Conservation (phyloP, 2,888 invertebrate genomes). For the Mycalesis mineus region DNA sequence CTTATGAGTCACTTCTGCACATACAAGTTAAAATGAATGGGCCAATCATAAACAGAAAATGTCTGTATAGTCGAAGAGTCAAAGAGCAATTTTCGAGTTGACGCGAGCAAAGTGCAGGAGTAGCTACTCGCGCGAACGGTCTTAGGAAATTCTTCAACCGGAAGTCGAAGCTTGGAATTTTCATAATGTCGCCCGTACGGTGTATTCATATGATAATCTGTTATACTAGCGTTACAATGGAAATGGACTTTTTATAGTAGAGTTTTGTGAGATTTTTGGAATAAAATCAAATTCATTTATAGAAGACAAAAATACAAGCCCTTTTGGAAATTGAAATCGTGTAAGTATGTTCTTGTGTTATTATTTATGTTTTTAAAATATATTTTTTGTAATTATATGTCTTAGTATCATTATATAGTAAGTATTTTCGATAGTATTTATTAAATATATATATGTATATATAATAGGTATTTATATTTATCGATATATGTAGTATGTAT, state of each 20-base stretch:
- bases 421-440: no score
- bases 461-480: no score
- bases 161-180: constrained; percentile 67
- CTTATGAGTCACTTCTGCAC: no score
- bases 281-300: no score
- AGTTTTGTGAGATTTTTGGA: background rate
- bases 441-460: no score
- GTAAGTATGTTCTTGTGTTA: no score
- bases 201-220: constrained; percentile 74
- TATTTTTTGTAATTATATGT: no score
- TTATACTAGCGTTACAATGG: constrained; percentile 37
- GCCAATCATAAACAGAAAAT: constrained; percentile 12
- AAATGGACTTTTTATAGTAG: constrained; percentile 31
- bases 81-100: constrained; percentile 27
- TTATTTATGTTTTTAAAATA: no score
- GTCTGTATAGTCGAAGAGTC: constrained; percentile 2
- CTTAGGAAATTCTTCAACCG: constrained; percentile 69
- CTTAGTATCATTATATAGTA: no score
- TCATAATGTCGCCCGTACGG: constrained; percentile 60
- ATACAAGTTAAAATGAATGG: background rate
- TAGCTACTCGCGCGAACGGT: constrained; percentile 44
- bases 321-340: no score
- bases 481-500: no score
- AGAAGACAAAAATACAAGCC: no score
- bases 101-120: constrained; percentile 31